These are phyloP conservation scores for Drosophila nr. perissopoda DNA, from an alignment of 2,888 invertebrate species.

Conservation along the genomic window DNA sequence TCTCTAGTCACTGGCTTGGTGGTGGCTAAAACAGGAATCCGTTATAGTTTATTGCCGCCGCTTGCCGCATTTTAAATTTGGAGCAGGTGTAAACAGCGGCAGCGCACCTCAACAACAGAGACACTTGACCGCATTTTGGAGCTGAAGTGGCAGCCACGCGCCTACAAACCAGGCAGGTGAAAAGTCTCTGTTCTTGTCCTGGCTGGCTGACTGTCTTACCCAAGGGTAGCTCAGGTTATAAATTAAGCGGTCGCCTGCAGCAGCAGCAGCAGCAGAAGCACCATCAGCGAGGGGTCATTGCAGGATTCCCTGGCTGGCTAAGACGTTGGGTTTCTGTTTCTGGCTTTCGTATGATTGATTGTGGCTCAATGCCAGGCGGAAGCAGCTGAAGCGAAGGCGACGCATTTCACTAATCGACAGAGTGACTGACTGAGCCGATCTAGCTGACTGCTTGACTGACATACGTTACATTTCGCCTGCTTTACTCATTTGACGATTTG, in stretches of 20 bases:
- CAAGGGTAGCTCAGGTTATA: conserved; percentile 73
- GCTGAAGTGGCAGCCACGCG: conserved; percentile 62
- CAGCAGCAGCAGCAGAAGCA: conserved; percentile 21
- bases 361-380: conserved; percentile 73
- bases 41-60: conserved; percentile 79
- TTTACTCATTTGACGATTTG: conserved; percentile 73
- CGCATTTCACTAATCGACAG: conserved; percentile 40
- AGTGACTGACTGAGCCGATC: conserved; percentile 38
- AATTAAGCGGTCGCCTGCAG: conserved; percentile 74
- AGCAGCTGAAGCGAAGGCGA: conserved; percentile 68
- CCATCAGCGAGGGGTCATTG: conserved; percentile 51
- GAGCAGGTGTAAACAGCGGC: conserved; percentile 71
- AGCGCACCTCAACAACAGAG: conserved; percentile 26
- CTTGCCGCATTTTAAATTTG: conserved; percentile 68
- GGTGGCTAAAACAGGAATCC: conserved; percentile 79
- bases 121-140: conserved; percentile 80
- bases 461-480: conserved; percentile 46
- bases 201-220: conserved; percentile 41
- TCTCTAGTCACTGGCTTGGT: conserved; percentile 37
- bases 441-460: conserved; percentile 28
- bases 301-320: conserved; percentile 49
- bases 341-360: conserved; percentile 72
- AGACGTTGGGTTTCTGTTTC: conserved; percentile 18
- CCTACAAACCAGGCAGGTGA: conserved; percentile 66
- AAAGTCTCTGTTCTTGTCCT: conserved; percentile 62